Conservation (phyloP, 2,797 vertebrate species). For the Astyanax mexicanus region DNA sequence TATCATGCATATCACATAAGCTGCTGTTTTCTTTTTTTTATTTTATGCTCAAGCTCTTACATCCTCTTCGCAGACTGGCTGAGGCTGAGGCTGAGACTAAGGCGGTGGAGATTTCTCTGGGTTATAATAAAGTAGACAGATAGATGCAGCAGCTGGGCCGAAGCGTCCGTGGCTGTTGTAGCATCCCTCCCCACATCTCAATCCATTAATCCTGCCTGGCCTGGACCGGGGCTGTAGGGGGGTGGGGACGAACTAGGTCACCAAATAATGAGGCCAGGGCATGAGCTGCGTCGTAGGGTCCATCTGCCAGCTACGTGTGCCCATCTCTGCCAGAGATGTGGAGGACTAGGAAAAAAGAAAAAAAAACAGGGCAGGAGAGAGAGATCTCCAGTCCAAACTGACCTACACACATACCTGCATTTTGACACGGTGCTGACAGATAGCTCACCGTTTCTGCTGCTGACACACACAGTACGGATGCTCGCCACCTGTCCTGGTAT, state of each 20-base stretch:
- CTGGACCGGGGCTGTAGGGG: slow-evolving; percentile 43
- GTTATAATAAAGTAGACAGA: slow-evolving; percentile 25
- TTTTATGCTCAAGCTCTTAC: background rate
- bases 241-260: slow-evolving; percentile 70
- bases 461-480: background rate
- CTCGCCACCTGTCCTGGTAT: background rate
- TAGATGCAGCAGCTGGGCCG: slow-evolving; percentile 47
- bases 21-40: background rate
- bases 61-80: background rate
- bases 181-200: slow-evolving; percentile 34
- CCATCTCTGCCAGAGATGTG: slow-evolving; percentile 36
- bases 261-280: slow-evolving; percentile 67
- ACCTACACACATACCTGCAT: background rate
- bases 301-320: slow-evolving; percentile 64
- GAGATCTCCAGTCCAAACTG: background rate
- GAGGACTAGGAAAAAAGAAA: slow-evolving; percentile 42
- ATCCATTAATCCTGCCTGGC: slow-evolving; percentile 64
- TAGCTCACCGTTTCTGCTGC: background rate
- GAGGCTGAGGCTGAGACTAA: too few relatives aligned
- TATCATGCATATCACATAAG: too few relatives aligned
- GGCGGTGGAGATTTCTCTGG: slow-evolving; percentile 13
- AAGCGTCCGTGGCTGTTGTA: slow-evolving; percentile 22
- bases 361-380: slow-evolving; percentile 28
- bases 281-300: slow-evolving; percentile 65
- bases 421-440: slow-evolving; percentile 3